These are phyloP conservation scores for Trichomalopsis sarcophagae DNA, from an alignment of 1,140 invertebrate species.

Conservation along the genomic window DNA sequence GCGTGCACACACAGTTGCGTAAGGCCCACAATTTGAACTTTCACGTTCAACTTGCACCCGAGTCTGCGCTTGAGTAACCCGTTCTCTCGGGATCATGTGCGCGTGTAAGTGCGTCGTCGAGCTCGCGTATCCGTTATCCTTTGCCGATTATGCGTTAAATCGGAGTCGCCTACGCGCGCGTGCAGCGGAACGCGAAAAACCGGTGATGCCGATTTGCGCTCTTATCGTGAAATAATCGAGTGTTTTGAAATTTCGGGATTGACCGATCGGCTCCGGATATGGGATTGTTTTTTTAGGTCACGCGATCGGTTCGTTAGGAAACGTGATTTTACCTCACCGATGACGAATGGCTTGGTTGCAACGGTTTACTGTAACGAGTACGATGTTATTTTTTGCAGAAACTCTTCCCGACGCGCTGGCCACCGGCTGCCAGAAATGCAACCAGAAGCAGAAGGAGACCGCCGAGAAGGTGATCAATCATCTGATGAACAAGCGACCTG, in stretches of 20 bases:
- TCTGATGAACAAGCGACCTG: constrained; percentile 64
- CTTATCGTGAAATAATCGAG: no score
- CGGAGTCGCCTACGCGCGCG: not conserved
- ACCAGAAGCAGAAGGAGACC: constrained; percentile 67
- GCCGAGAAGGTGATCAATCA: constrained; percentile 71
- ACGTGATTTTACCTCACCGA: not conserved
- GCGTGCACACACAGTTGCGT: constrained; percentile 55
- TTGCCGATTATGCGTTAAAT: not conserved
- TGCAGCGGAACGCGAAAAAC: constrained; percentile 1
- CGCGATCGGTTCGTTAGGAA: not conserved
- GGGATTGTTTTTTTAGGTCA: no score
- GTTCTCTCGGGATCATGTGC: not conserved
- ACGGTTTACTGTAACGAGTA: not conserved
- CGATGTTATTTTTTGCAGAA: constrained; percentile 61
- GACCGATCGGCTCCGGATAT: no score
- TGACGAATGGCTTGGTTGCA: not conserved
- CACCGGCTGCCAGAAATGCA: constrained; percentile 70
- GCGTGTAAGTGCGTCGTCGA: not conserved
- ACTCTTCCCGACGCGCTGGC: constrained; percentile 70
- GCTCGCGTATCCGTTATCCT: not conserved
- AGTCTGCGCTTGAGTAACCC: constrained; percentile 31
- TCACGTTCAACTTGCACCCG: constrained; percentile 63
- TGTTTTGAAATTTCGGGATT: no score
- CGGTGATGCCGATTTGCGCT: not conserved
- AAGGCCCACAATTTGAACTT: constrained; percentile 65